Evolutionary conservation across 2,113 vertebrate genomes (phyloP).

Genomic region (Centropristis striata): DNA sequence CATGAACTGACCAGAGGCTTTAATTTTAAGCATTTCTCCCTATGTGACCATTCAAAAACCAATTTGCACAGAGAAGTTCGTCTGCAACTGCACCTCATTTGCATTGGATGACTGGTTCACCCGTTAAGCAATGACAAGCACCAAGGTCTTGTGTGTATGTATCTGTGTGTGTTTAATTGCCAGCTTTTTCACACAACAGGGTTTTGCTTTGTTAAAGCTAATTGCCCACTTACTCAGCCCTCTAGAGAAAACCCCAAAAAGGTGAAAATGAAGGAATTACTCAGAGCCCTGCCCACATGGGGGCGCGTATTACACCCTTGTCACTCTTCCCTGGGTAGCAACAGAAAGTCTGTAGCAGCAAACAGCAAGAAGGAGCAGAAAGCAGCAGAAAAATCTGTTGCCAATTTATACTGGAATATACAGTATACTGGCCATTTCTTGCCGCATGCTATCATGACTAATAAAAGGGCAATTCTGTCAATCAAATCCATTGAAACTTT

Average conservation of each 20-base stretch:
- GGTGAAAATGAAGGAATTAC: slow-evolving; percentile 48
- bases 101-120: slow-evolving; percentile 51
- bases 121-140: slow-evolving; percentile 3
- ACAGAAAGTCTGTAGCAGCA: slow-evolving; percentile 12
- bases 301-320: slow-evolving; percentile 32
- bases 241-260: slow-evolving; percentile 33
- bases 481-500: not conserved
- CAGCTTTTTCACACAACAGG: slow-evolving; percentile 50
- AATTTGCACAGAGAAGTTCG: slow-evolving; percentile 9
- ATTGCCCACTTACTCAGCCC: slow-evolving; percentile 68
- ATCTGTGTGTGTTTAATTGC: not conserved
- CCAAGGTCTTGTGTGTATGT: not conserved
- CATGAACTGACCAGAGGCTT: not conserved
- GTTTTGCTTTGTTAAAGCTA: slow-evolving; percentile 52
- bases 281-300: slow-evolving; percentile 22
- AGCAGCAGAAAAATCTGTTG: not conserved
- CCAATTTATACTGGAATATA: not conserved
- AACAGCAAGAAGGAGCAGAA: slow-evolving; percentile 8
- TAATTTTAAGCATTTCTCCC: not conserved
- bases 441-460: not conserved
- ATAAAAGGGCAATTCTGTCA: not conserved
- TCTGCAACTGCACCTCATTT: slow-evolving; percentile 42
- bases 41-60: slow-evolving; percentile 25
- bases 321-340: slow-evolving; percentile 31
- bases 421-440: not conserved